phyloP scores from a whole-genome alignment of 1,140 invertebrate genomes.

The Drosophila nikananu region DNA sequence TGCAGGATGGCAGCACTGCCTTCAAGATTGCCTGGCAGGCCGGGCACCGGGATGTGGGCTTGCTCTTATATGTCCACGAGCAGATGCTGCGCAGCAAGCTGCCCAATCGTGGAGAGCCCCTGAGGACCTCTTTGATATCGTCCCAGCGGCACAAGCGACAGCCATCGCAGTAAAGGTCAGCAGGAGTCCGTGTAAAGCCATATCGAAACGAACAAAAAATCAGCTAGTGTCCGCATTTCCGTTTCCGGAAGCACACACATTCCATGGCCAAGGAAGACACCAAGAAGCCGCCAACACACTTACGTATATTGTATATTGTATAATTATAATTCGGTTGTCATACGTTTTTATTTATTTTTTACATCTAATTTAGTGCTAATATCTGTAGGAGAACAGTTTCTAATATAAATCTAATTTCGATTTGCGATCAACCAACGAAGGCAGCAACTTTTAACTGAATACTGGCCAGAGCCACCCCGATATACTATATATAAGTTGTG shows the following conservation, averaged over 20 bases:
- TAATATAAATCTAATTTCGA: slow-evolving; percentile 39
- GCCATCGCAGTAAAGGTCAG: slow-evolving; percentile 52
- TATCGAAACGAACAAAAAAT: slow-evolving; percentile 75
- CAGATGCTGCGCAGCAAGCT: slow-evolving; percentile 88
- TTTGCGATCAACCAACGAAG: slow-evolving; percentile 33
- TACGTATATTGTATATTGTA: slow-evolving; percentile 31
- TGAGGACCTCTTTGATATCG: slow-evolving; percentile 50
- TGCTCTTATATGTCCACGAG: slow-evolving; percentile 94
- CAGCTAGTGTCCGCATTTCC: slow-evolving; percentile 12
- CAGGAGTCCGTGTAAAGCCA: slow-evolving; percentile 57
- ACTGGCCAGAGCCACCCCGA: slow-evolving; percentile 49
- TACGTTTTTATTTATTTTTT: slow-evolving; percentile 46
- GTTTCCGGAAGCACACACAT: slow-evolving; percentile 51
- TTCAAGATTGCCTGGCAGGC: slow-evolving; percentile 97
- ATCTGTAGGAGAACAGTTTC: slow-evolving; percentile 10
- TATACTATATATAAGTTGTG: slow-evolving; percentile 9
- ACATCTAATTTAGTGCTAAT: slow-evolving; percentile 34
- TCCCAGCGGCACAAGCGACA: slow-evolving; percentile 57
- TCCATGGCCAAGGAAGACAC: slow-evolving; percentile 52
- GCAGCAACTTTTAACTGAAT: slow-evolving; percentile 25
- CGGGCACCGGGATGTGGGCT: slow-evolving; percentile 94
- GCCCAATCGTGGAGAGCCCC: slow-evolving; percentile 68
- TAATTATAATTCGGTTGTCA: slow-evolving; percentile 25
- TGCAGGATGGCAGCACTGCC: slow-evolving; percentile 95
- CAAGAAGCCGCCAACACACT: slow-evolving; percentile 15